phyloP scores from a whole-genome alignment of 2,797 vertebrate genomes.

The Acanthopagrus latus region DNA sequence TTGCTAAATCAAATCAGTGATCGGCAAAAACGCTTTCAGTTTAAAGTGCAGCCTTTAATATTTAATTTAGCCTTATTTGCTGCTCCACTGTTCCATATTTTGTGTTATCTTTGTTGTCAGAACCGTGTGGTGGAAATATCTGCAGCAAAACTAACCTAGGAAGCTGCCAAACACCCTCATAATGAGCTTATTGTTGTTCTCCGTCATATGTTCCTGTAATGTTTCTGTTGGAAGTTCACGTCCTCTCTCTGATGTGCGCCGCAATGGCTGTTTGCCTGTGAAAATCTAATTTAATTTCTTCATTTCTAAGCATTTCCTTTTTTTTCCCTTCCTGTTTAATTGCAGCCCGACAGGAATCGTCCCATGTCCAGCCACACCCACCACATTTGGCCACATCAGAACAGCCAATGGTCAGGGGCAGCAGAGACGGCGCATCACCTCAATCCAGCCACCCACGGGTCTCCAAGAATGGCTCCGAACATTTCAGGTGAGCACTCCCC shows the following conservation, averaged over 20 bases:
- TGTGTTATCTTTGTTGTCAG: not conserved
- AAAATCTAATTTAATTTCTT: not conserved
- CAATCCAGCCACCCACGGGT: conserved; percentile 96
- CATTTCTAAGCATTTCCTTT: not conserved
- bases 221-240: not conserved
- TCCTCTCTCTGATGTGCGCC: not conserved
- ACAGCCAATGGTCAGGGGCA: conserved; percentile 98
- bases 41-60: conserved; percentile 28
- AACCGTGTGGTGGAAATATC: conserved; percentile 15
- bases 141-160: not conserved
- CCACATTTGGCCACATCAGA: conserved; percentile 97
- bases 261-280: not conserved
- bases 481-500: conserved; percentile 93
- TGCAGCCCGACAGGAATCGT: conserved; percentile 94
- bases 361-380: conserved; percentile 96
- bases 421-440: conserved; percentile 95
- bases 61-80: not conserved
- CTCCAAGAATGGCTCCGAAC: conserved; percentile 99
- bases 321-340: conserved; percentile 43
- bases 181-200: conserved; percentile 12
- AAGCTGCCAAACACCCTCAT: not conserved
- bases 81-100: not conserved
- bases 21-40: conserved; percentile 5
- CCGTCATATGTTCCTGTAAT: not conserved
- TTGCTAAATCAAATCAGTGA: conserved; percentile 12